phyloP scores from a whole-genome alignment of 1,140 invertebrate species.

The Cydia amplana region DNA sequence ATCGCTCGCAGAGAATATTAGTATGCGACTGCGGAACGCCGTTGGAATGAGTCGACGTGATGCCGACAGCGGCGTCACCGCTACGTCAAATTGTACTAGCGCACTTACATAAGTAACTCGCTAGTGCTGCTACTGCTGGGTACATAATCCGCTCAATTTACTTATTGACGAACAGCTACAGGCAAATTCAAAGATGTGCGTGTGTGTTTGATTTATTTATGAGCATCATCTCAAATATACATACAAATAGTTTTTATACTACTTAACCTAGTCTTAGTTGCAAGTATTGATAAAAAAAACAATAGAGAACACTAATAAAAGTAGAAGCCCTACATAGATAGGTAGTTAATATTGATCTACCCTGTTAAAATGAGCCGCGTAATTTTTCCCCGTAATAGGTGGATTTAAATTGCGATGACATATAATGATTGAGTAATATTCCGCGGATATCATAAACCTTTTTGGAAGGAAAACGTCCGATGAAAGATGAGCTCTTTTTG shows the following conservation, averaged over 20 bases:
- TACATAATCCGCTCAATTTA: not conserved
- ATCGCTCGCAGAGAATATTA: conserved; percentile 71
- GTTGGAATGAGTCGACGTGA: conserved; percentile 73
- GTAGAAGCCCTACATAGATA: not conserved
- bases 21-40: conserved; percentile 69
- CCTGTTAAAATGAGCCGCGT: not conserved
- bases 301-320: conserved; percentile 29
- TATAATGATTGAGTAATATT: conserved; percentile 53
- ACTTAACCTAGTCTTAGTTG: too few relatives aligned
- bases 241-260: too few relatives aligned
- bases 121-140: conserved; percentile 36
- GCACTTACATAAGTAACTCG: conserved; percentile 62
- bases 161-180: not conserved
- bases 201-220: too few relatives aligned
- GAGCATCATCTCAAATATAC: not conserved
- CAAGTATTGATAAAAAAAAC: too few relatives aligned
- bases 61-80: conserved; percentile 52
- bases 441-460: conserved; percentile 47
- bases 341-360: not conserved
- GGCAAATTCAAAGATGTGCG: not conserved
- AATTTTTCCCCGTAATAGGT: conserved; percentile 28
- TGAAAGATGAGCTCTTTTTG: conserved; percentile 58
- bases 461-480: conserved; percentile 52
- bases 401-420: conserved; percentile 32
- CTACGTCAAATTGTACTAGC: conserved; percentile 67